Conservation (phyloP, 2,797 vertebrate species). For the Xenentodon cancila region DNA sequence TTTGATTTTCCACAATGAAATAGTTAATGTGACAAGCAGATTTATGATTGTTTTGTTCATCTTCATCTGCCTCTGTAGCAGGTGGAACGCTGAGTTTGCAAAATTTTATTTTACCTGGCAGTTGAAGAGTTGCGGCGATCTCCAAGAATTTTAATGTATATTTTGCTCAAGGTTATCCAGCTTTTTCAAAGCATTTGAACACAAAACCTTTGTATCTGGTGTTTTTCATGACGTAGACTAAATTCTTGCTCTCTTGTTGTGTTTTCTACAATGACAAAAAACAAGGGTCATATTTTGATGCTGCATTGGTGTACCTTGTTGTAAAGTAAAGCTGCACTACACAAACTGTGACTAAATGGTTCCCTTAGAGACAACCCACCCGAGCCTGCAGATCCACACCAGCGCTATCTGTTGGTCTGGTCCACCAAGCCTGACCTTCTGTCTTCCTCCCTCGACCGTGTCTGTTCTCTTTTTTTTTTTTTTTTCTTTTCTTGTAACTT, state of each 20-base stretch:
- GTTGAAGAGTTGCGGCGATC: neutral
- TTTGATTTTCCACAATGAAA: slow-evolving; percentile 24
- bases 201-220: no score
- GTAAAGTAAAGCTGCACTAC: no score
- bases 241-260: no score
- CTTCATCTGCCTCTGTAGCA: neutral
- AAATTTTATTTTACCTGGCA: slow-evolving; percentile 15
- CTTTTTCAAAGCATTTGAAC: slow-evolving; percentile 5
- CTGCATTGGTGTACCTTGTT: no score
- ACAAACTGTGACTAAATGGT: no score
- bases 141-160: neutral
- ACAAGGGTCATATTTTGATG: no score
- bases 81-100: slow-evolving; percentile 8
- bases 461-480: neutral
- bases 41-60: slow-evolving; percentile 16
- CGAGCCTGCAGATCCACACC: no score
- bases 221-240: no score
- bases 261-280: no score
- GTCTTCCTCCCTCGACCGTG: neutral
- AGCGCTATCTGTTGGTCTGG: slow-evolving; percentile 32
- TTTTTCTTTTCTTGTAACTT: neutral
- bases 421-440: slow-evolving; percentile 11
- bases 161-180: neutral
- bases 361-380: no score
- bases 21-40: slow-evolving; percentile 22